Evolutionary conservation across 2,113 vertebrate species (phyloP).

Genomic region (Cyanoramphus novaezelandiae): DNA sequence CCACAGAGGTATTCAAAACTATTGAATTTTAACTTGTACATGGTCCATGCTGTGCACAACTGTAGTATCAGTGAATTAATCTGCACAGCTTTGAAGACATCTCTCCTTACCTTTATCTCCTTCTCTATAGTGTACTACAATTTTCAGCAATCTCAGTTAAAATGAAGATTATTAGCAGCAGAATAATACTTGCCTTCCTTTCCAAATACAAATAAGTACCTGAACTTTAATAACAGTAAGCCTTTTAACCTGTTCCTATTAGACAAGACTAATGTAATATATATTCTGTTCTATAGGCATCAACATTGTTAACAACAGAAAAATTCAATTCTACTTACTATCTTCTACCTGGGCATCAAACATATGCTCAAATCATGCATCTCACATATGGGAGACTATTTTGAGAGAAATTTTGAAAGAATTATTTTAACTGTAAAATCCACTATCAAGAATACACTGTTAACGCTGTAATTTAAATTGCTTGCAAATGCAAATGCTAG

Average conservation of each 20-base stretch:
- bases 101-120: not conserved
- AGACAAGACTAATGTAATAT: not conserved
- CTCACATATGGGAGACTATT: not conserved
- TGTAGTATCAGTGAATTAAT: not conserved
- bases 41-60: not conserved
- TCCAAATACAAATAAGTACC: not conserved
- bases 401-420: not conserved
- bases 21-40: accelerated
- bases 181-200: not conserved
- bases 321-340: not conserved
- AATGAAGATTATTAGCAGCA: not conserved
- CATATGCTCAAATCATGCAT: not conserved
- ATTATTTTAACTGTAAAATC: not conserved
- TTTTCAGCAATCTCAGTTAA: not conserved
- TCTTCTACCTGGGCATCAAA: not conserved
- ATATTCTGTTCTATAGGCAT: not conserved
- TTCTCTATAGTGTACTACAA: not conserved
- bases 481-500: not conserved
- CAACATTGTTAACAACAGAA: not conserved
- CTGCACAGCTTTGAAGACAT: not conserved
- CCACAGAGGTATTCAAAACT: not conserved
- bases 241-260: not conserved
- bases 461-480: not conserved
- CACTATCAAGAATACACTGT: not conserved
- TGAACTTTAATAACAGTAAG: not conserved